phyloP scores from a whole-genome alignment of 2,797 vertebrate genomes.

The Megalops cyprinoides region DNA sequence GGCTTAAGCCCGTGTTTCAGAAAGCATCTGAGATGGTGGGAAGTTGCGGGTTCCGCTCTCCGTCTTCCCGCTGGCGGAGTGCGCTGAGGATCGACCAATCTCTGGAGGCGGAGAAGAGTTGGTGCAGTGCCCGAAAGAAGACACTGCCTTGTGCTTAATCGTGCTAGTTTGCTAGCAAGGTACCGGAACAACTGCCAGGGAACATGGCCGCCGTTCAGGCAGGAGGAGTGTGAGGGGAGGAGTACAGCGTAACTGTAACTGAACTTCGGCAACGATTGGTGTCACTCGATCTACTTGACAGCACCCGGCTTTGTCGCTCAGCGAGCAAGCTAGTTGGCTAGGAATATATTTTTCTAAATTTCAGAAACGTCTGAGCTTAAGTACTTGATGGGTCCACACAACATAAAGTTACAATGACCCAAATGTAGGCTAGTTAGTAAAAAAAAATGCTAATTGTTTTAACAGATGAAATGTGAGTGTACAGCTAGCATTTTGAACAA shows the following conservation, averaged over 20 bases:
- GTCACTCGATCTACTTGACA: slow-evolving; percentile 15
- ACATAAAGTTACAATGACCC: no score
- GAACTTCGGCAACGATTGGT: slow-evolving; percentile 24
- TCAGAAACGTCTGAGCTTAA: no score
- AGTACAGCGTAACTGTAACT: slow-evolving; percentile 14
- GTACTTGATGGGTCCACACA: no score
- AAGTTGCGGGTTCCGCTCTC: slow-evolving; percentile 20
- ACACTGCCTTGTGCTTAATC: slow-evolving; percentile 22
- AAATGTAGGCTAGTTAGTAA: no score
- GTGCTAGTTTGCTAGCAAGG: background rate
- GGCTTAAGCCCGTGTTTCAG: slow-evolving; percentile 17
- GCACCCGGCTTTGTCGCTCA: background rate
- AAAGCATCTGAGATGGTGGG: background rate
- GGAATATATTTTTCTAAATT: no score
- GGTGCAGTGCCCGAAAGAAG: slow-evolving; percentile 22
- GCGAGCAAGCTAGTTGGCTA: no score
- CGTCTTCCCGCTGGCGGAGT: background rate
- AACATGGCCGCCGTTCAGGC: slow-evolving; percentile 25
- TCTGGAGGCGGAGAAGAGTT: slow-evolving; percentile 23
- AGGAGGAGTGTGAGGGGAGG: slow-evolving; percentile 23
- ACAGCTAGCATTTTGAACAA: no score
- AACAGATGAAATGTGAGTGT: no score
- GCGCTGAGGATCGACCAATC: slow-evolving; percentile 6
- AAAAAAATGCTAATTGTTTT: no score
- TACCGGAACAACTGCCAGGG: slow-evolving; percentile 28